Conservation (phyloP, 92 coral and sea anemone genomes). For the Bergia puertoricense region DNA sequence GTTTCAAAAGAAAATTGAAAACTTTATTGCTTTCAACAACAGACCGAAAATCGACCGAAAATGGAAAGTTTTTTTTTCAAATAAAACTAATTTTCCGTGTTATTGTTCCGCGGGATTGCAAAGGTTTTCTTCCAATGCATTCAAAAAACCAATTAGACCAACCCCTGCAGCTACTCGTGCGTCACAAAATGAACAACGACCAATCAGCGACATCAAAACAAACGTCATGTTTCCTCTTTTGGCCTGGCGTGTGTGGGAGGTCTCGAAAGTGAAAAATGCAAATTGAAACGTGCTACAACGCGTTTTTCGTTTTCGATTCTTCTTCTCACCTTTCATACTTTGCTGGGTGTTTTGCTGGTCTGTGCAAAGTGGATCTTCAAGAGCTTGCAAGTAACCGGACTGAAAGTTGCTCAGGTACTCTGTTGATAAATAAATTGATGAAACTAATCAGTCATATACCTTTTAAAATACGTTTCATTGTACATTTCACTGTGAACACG, state of each 20-base stretch:
- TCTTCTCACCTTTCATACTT: neutral
- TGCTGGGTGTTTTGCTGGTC: neutral
- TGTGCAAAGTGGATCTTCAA: neutral
- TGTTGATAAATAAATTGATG: neutral
- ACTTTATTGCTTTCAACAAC: neutral
- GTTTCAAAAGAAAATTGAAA: neutral
- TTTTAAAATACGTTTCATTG: neutral
- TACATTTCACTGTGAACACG: neutral
- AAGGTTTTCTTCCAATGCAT: neutral
- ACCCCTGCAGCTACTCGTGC: constrained; percentile 7
- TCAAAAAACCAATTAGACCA: neutral
- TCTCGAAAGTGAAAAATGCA: constrained; percentile 43
- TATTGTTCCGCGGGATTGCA: neutral
- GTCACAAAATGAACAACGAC: neutral
- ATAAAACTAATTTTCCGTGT: neutral
- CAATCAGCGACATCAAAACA: constrained; percentile 7
- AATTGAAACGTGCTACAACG: constrained; percentile 40
- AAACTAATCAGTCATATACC: neutral
- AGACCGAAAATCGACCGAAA: neutral
- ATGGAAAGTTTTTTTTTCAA: constrained; percentile 4
- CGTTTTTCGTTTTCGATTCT: constrained; percentile 23
- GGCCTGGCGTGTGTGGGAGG: constrained; percentile 15
- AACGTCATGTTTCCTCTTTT: constrained; percentile 30
- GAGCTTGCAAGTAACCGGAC: neutral
- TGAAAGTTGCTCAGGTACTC: neutral